Evolutionary conservation across 2,888 invertebrate species (phyloP), one percentile per base, ranked within the genome.

Genomic region (Alviniconcha strummeri): DNA sequence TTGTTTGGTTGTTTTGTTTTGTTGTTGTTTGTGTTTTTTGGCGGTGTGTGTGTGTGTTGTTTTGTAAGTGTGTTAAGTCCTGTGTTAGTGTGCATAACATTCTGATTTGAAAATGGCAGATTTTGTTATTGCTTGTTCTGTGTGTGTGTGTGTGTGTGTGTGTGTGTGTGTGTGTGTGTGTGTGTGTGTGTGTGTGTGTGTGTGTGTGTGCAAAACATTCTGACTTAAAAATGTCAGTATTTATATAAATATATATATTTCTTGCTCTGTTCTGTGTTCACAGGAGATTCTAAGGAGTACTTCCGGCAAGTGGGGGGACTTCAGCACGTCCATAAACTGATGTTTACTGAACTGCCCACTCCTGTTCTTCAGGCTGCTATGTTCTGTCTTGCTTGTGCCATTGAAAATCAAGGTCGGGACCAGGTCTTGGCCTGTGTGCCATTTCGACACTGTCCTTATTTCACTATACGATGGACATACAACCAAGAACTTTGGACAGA

Each of bases 331-430:
- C 81, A 88, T 8, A 84, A 85, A n/a, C 69, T 90, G 67, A 85
- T 90, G 8, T 88, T 86, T 8, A 82, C 81, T 52, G 85, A 87
- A 8, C 82, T 84, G 17, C 78, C 87, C 57, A 67, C 83, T 60
- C 87, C 89, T 71, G 87, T 91, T 17, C 86, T 86, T 80, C 89
- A 90, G 80, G 85, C 89, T 52, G 88, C 89, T 0, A 75, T 91
- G 55, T 91, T 87, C 84, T 90, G 90, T 83, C 85, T 91, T 52
- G 91, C 90, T 3, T 91, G 90, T 88, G 90, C 90, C 67, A 88
- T 90, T 11, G 91, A 90, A 85, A 88, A 87, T 84, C 89, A 90
- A 88, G 90, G 91, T 91, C 83, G 71, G 15, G 83, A 72, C 55
- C 6, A 57, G 19, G 13, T 60, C 8, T 60, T 60, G 60, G 8